Evolutionary conservation across 2,888 invertebrate genomes (phyloP), one percentile per base, ranked within the genome.

Genomic region (Drosophila anceps): DNA sequence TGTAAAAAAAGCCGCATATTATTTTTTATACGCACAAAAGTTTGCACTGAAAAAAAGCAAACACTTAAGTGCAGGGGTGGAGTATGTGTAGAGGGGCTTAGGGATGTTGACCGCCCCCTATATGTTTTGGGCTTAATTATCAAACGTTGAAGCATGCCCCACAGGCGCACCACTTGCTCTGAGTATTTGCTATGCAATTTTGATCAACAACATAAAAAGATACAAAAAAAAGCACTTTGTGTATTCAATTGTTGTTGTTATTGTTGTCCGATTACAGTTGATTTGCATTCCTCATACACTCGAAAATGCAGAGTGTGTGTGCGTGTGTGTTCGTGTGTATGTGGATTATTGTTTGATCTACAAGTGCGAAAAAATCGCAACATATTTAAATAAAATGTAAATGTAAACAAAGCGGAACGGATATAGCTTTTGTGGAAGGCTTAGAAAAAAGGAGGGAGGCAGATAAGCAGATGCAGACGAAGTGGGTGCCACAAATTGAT

Each of bases 11-110:
- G 75, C 53, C 70, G 66, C 69, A 72, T 70, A 71, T 71, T 79
- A 78, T 84, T 83, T 82, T 84, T 84, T 79, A 65, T 50, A 82
- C 81, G 84, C 88, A 84, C 76, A 87, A 87, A 82, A 87, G 65
- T 80, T 53, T 74, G 82, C 71, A 67, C 65, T 65, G 75, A 61
- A 78, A 80, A 80, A 81, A 62, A 43, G 50, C 63, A 66, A 61
- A 41, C 44, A 33, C 74, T 54, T 39, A 54, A 39, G 27, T 2
- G 39, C 18, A 12, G 12, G n/a, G 35, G 3, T 20, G 3, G 31
- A 10, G 41, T 20, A 24, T 20, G 20, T 20, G 43, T 24, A 51
- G 35, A 15, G 35, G 53, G 35, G 53, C 53, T 35, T 35, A 37
- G 53, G 24, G 20, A 6, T 35, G 24, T 20, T 53, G 51, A 35